Evolutionary conservation across 2,888 invertebrate genomes (phyloP).

Genomic region (Loripinus fragilis): DNA sequence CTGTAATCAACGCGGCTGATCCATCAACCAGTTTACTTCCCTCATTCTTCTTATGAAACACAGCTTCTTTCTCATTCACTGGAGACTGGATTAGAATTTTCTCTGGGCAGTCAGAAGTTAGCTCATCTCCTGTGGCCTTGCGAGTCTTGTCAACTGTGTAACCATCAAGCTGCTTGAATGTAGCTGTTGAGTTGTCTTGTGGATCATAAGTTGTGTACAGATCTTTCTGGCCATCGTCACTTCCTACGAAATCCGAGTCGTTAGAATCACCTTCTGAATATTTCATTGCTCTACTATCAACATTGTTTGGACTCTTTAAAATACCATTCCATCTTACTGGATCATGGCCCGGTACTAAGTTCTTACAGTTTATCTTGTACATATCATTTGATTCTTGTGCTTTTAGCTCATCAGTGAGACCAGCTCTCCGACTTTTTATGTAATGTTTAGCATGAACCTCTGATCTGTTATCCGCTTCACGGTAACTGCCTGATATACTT

Average conservation of each 20-base stretch:
- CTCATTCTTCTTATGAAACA: neutral
- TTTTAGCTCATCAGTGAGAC: too few species aligned
- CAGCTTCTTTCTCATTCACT: neutral
- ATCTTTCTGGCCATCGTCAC: neutral
- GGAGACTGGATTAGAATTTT: neutral
- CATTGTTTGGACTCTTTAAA: neutral
- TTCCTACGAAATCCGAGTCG: neutral
- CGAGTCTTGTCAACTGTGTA: too few species aligned
- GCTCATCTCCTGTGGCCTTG: too few species aligned
- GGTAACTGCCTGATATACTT: too few species aligned
- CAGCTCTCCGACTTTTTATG: too few species aligned
- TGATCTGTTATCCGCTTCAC: too few species aligned
- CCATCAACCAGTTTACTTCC: neutral
- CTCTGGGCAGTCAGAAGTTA: neutral
- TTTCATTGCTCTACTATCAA: neutral
- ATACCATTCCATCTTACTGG: neutral
- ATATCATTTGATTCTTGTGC: neutral
- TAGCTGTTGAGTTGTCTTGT: too few species aligned
- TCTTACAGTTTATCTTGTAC: too few species aligned
- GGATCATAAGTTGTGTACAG: neutral
- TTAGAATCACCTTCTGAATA: neutral
- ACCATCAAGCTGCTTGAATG: too few species aligned
- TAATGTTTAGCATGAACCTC: too few species aligned
- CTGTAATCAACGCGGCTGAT: constrained; percentile 48
- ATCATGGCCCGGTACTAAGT: neutral